Base-by-base conservation (phyloP, 1,140 invertebrate species). In the Aphelenchoides besseyi region DNA sequence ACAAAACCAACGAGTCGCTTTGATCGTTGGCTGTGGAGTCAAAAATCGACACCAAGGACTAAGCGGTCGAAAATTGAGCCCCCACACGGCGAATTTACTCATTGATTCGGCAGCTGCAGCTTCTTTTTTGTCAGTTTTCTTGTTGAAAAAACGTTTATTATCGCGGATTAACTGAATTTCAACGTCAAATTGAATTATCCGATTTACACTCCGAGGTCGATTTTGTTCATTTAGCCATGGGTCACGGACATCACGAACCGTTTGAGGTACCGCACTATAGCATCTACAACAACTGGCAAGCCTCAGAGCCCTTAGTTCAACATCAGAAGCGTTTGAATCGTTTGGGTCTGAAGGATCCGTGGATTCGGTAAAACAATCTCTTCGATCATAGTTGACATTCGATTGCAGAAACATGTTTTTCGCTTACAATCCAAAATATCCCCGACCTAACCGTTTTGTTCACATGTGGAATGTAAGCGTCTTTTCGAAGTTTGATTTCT, bases 331-430 rank as follows among this genome's bases (percentile, higher is more conserved):
- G 74, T 3, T 57, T 76, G n/a, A 69, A 18, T n/a, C 59, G 70
- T 30, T 26, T 76, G 3, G 74, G 74, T 0, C 41, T 76, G 3
- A 74, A 75, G 54, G 74, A 76, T 68, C 74, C 74, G 12, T 76
- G 74, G 74, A 76, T 76, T 28, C 52, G 74, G 74, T 76, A 32
- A 62, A 12, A 26, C 33, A 23, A 18, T 59, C 33, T 9, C n/a
- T 59, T 62, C 3, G 23, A 48, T 23, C 18, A 12, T 69, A n/a
- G 18, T 71, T 36, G 18, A 18, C 3, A 9, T 52, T 74, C 30
- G 70, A 23, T 74, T 28, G 36, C 18, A 48, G 16, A 9, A 35
- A 54, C 2, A 36, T 29, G 32, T 35, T 73, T 1, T 0, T 29
- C 32, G n/a, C 41, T 23, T 23, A 71, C 68, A 18, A 1, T 16